Percentiles rank a stretch among this genome's conserved stretches.
phyloP scores from a whole-genome alignment of 2,888 invertebrate species.

The Lapara coniferarum region DNA sequence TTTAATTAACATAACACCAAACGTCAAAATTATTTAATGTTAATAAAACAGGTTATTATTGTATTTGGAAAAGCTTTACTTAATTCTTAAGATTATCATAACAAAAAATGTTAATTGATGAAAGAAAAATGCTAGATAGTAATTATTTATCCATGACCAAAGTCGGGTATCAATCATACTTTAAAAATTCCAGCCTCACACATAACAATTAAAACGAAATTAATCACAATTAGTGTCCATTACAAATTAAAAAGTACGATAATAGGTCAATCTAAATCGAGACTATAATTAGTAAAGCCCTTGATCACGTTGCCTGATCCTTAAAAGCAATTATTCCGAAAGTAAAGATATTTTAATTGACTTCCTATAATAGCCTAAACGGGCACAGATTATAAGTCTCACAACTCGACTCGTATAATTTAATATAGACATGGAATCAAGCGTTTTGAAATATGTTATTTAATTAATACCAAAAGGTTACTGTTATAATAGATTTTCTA shows the following conservation, averaged over 20 bases:
- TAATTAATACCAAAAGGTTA: too few species aligned
- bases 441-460: too few species aligned
- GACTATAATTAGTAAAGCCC: not conserved
- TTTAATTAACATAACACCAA: not conserved
- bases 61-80: not conserved
- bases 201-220: not conserved
- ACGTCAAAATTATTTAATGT: not conserved
- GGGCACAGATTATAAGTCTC: not conserved
- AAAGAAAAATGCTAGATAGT: not conserved
- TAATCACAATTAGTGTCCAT: not conserved
- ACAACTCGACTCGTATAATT: not conserved
- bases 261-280: not conserved
- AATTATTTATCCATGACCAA: not conserved
- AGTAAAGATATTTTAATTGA: not conserved
- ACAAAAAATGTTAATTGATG: not conserved
- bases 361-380: not conserved
- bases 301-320: not conserved
- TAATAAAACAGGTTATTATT: conserved; percentile 5
- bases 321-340: not conserved
- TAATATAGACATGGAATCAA: too few species aligned
- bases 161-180: not conserved
- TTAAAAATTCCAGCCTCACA: not conserved
- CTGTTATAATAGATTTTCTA: too few species aligned
- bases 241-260: not conserved
- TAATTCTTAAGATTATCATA: not conserved